A percentile compares a stretch with the other conserved stretches of the same genome.
Evolutionary conservation across 2,113 vertebrate species (phyloP).

Genomic region (Lucifuga dentata): DNA sequence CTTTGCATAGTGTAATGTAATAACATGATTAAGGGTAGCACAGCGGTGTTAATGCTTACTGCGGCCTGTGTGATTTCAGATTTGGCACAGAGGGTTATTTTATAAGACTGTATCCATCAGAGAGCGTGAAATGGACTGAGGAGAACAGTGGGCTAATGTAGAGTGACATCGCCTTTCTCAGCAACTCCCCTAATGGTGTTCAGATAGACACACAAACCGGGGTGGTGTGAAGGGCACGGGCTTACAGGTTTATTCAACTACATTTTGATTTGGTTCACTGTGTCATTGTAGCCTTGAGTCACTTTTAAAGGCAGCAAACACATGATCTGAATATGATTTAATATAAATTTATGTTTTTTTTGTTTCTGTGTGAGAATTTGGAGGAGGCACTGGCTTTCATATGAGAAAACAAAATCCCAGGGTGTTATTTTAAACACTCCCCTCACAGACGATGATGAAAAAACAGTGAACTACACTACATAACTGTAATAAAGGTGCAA

Average conservation of each 20-base stretch:
- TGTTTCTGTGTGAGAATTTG: constrained; percentile 3
- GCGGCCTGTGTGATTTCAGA: constrained; percentile 41
- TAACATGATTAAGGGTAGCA: constrained; percentile 47
- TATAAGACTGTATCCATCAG: constrained; percentile 60
- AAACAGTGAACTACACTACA: constrained; percentile 39
- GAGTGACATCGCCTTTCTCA: constrained; percentile 72
- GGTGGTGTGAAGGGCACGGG: constrained; percentile 58
- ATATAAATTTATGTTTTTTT: constrained; percentile 14
- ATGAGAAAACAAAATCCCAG: not conserved
- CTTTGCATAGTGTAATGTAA: constrained; percentile 54
- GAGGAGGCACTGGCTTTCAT: not conserved
- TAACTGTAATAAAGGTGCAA: constrained; percentile 75
- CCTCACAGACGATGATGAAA: not conserved
- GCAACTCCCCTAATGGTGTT: constrained; percentile 67
- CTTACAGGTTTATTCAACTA: constrained; percentile 47
- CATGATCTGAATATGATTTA: not conserved
- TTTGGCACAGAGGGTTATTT: constrained; percentile 54
- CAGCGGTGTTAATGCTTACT: constrained; percentile 24
- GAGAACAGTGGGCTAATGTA: constrained; percentile 67
- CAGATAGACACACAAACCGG: constrained; percentile 48
- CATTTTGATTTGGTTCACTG: not conserved
- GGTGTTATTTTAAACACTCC: constrained; percentile 25
- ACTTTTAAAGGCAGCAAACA: constrained; percentile 6
- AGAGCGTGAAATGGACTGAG: constrained; percentile 51
- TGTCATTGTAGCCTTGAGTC: constrained; percentile 12